Evolutionary conservation across 35 echinoderm and acorn worm species (phyloP).

Genomic region (Diadema setosum): DNA sequence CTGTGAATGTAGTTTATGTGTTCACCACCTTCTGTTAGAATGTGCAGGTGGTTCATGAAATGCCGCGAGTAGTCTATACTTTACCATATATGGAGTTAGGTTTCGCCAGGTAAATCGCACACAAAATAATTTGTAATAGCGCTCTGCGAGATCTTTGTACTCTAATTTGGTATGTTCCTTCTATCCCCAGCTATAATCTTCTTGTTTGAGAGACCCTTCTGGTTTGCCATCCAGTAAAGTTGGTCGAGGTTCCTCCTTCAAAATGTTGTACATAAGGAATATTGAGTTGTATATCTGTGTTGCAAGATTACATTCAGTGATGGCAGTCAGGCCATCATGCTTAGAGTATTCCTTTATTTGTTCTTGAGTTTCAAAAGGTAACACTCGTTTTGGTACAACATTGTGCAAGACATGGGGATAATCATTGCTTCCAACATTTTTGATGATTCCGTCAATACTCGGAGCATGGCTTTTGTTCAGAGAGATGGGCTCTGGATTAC

Average conservation of each 20-base stretch:
- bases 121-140: constrained; percentile 62
- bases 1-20: constrained; percentile 60
- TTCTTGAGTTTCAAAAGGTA: not conserved
- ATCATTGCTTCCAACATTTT: not conserved
- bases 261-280: too few species aligned
- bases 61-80: constrained; percentile 35
- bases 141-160: constrained; percentile 44
- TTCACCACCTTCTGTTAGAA: constrained; percentile 65
- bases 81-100: constrained; percentile 83
- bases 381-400: not conserved
- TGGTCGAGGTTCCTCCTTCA: too few species aligned
- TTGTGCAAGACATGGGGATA: not conserved
- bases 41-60: constrained; percentile 47
- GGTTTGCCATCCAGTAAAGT: not conserved
- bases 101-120: constrained; percentile 27
- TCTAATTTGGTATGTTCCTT: not conserved
- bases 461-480: constrained; percentile 56
- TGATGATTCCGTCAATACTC: constrained; percentile 15
- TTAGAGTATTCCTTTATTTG: not conserved
- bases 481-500: constrained; percentile 16
- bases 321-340: not conserved
- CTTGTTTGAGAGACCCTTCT: not conserved
- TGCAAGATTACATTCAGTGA: not conserved
- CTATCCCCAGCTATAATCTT: constrained; percentile 50
- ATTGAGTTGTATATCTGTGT: not conserved